Evolutionary conservation across 2,113 vertebrate species (phyloP).

Genomic region (Pitta sordida): DNA sequence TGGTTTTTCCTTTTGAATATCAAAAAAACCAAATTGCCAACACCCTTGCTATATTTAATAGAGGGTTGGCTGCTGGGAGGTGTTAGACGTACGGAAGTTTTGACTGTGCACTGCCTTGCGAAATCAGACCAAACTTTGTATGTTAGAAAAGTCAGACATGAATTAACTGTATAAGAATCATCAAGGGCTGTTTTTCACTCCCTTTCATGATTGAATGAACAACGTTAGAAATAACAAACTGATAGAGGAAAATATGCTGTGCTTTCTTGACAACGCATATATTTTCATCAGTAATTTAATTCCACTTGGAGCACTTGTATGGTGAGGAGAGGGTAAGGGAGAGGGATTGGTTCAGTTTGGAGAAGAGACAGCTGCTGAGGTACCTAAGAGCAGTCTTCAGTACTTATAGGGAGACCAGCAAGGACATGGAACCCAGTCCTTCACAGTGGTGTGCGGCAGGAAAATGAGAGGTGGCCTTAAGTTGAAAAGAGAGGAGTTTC

Average conservation of each 20-base stretch:
- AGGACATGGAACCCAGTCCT: not conserved
- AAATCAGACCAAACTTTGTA: not conserved
- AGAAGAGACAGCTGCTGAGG: not conserved
- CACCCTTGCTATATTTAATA: not conserved
- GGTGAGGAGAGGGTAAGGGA: not conserved
- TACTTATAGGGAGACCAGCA: not conserved
- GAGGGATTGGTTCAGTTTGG: not conserved
- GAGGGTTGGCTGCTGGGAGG: not conserved
- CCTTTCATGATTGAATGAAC: not conserved
- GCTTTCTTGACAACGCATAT: not conserved
- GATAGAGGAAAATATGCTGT: not conserved
- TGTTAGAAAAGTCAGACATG: not conserved
- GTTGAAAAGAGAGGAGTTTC: not conserved
- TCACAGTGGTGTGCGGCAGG: not conserved
- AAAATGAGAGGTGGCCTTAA: not conserved
- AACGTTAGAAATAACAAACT: not conserved
- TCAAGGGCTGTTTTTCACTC: not conserved
- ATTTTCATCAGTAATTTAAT: not conserved
- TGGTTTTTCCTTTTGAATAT: constrained; percentile 26
- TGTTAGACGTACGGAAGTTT: not conserved
- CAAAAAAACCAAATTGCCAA: not conserved
- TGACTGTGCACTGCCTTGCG: not conserved
- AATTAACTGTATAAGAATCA: not conserved
- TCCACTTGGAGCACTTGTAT: not conserved
- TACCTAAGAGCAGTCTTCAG: not conserved